Conservation (phyloP, 2,113 vertebrate genomes). For the Jacana jacana region DNA sequence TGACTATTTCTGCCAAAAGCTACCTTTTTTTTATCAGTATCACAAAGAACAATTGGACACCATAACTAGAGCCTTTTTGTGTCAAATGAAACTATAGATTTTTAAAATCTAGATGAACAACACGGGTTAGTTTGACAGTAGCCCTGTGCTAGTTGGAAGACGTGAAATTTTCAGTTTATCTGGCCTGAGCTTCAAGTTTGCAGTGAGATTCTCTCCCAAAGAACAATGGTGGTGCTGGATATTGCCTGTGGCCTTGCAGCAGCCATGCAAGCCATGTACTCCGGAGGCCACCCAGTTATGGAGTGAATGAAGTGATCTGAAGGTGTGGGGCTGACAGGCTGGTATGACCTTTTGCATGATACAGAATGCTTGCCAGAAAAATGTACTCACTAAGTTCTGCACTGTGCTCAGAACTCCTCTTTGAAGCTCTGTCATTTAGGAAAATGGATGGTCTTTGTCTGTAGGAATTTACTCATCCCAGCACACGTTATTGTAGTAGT, state of each 20-base stretch:
- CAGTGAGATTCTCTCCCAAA: not conserved
- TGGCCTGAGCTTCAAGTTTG: not conserved
- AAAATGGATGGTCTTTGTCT: constrained; percentile 17
- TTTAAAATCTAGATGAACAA: not conserved
- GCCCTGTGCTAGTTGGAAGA: not conserved
- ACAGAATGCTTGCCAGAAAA: not conserved
- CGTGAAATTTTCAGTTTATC: not conserved
- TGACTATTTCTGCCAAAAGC: not conserved
- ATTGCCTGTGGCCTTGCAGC: not conserved
- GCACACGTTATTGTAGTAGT: not conserved
- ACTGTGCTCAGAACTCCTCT: not conserved
- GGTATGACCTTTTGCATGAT: not conserved
- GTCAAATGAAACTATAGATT: not conserved
- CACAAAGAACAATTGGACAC: not conserved
- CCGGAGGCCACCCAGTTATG: not conserved
- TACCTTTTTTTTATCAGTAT: not conserved
- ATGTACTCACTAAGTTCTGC: not conserved
- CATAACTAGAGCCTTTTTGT: not conserved
- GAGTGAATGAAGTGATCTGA: not conserved
- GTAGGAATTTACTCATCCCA: not conserved
- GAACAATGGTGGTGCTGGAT: not conserved
- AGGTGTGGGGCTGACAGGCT: not conserved
- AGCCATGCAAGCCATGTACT: not conserved
- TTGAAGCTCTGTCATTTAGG: not conserved
- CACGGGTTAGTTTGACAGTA: not conserved